These are phyloP conservation scores for Bombus impatiens DNA, from an alignment of 1,140 invertebrate genomes.

Conservation along the genomic window DNA sequence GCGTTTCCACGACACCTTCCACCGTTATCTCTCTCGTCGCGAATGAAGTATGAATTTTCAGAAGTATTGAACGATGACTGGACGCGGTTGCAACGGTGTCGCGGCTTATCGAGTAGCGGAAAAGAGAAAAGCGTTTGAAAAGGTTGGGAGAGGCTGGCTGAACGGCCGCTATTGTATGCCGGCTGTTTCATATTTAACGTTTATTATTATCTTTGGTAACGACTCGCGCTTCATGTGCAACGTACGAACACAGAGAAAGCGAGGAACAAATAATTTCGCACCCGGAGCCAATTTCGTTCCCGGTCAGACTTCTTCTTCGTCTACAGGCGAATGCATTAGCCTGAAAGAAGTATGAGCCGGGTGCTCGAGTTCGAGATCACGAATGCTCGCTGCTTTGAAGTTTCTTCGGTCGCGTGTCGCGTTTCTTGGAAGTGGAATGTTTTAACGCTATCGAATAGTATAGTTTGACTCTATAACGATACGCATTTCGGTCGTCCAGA, in stretches of 20 bases:
- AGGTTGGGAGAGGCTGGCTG: neutral
- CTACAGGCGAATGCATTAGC: neutral
- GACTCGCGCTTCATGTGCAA: slow-evolving; percentile 9
- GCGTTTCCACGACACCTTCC: neutral
- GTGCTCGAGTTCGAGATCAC: slow-evolving; percentile 38
- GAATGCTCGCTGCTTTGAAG: neutral
- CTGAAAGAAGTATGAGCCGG: slow-evolving; percentile 6
- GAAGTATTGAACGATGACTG: neutral
- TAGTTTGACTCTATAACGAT: too few relatives aligned
- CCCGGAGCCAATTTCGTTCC: slow-evolving; percentile 45
- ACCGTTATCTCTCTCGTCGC: neutral
- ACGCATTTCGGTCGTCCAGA: too few relatives aligned
- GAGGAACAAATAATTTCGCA: slow-evolving; percentile 48
- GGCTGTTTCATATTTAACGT: slow-evolving; percentile 47
- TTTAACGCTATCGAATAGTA: neutral
- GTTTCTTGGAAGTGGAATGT: too few relatives aligned
- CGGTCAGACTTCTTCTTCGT: neutral
- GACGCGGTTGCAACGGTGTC: neutral
- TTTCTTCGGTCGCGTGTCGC: neutral
- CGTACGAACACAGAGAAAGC: slow-evolving; percentile 2
- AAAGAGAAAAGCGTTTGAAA: neutral
- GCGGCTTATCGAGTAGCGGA: neutral
- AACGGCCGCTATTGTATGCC: slow-evolving; percentile 26
- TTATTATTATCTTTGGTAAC: slow-evolving; percentile 46
- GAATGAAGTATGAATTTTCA: slow-evolving; percentile 25